Evolutionary conservation across 30 jellyfish, hydroid and myxozoan genomes (phyloP), one percentile per base, ranked within the genome.

Genomic region (Chironex yamaguchii): DNA sequence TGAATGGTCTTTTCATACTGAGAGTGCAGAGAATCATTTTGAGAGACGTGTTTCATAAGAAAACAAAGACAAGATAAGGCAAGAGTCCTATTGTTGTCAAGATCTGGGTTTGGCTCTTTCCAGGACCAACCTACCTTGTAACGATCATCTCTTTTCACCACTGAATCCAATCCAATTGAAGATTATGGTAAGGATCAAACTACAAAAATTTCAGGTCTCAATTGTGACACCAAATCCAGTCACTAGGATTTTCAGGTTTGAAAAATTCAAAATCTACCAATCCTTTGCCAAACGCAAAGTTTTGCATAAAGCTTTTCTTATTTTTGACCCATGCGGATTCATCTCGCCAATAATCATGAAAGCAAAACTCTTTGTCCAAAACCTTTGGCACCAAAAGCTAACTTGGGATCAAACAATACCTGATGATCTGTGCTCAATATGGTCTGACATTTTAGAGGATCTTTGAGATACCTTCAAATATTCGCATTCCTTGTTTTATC

Each of bases 341-440:
- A 52, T 52, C 25, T 42, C 6, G 12, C 21, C 17, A 51, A n/a
- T 23, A 32, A 65, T 76, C 3, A 65, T 64, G 12, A 65, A 81
- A 33, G 26, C 34, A 29, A n/a, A 48, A 49, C 30, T 81, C 23
- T 36, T 64, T 48, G 81, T 81, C 3, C 89, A 81, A 67, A 34
- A 67, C 24, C 76, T 81, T 27, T 81, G 92, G 92, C 36, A 12
- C 48, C 26, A 30, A 49, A 52, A 81, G 13, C 33, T 22, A 25
- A 76, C 34, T 3, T 81, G 92, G 92, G 92, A 81, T 49, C 81
- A 81, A 0, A 62, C n/a, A n/a, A n/a, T n/a, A n/a, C n/a, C n/a
- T n/a, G n/a, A n/a, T n/a, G n/a, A n/a, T n/a, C n/a, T n/a, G n/a
- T n/a, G n/a, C n/a, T n/a, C n/a, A n/a, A n/a, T n/a, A n/a, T 66